phyloP scores from a whole-genome alignment of 1,140 invertebrate genomes.

The Lucilia sericata region DNA sequence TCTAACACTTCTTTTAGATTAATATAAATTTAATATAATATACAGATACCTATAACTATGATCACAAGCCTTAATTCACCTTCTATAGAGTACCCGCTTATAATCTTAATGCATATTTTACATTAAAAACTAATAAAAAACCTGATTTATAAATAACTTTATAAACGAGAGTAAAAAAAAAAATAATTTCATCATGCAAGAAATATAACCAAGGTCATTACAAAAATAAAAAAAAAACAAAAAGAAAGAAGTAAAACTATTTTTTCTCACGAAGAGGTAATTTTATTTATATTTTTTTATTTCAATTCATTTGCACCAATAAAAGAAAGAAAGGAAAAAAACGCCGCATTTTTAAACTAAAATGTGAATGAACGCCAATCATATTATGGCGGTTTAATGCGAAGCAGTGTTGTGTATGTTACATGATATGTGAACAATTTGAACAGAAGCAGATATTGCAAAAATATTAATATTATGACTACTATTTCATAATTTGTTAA shows the following conservation, averaged over 20 bases:
- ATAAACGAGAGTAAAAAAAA: background rate
- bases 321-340: background rate
- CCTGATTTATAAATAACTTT: conserved; percentile 7
- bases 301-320: background rate
- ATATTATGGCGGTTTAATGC: background rate
- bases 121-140: background rate
- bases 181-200: conserved; percentile 6
- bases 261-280: conserved; percentile 10
- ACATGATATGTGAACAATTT: no score
- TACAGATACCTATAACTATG: background rate
- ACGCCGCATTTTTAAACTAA: background rate
- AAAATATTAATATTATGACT: no score
- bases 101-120: background rate
- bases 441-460: no score
- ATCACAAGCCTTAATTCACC: background rate
- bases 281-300: background rate
- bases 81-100: background rate
- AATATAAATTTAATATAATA: no score
- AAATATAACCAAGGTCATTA: conserved; percentile 16
- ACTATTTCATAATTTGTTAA: no score
- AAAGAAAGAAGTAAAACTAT: conserved; percentile 9
- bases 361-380: background rate
- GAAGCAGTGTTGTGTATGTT: no score
- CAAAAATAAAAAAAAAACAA: background rate
- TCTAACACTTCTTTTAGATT: no score